Conservation (phyloP, 2,113 vertebrate genomes). For the Larimichthys crocea region DNA sequence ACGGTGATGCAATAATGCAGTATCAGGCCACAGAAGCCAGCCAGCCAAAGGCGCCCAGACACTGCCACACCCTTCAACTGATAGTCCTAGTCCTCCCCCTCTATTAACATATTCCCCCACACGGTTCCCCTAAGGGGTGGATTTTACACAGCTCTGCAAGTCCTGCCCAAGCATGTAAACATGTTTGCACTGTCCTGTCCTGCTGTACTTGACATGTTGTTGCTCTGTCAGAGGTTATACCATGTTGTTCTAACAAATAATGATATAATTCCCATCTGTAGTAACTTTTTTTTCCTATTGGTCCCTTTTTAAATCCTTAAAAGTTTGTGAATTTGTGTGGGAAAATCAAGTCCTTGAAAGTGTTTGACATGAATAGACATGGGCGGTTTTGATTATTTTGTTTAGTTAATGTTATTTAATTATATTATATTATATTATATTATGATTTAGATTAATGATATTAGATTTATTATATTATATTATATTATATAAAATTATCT, state of each 20-base stretch:
- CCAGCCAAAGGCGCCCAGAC: conserved; percentile 40
- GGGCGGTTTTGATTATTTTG: no score
- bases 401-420: no score
- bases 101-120: not conserved
- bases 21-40: conserved; percentile 60
- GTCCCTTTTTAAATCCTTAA: no score
- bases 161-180: conserved; percentile 5
- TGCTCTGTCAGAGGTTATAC: not conserved
- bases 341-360: no score
- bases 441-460: no score
- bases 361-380: no score
- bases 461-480: no score
- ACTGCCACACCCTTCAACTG: conserved; percentile 42
- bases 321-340: no score
- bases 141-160: not conserved
- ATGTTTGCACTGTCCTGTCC: not conserved
- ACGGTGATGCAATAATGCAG: conserved; percentile 58
- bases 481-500: no score
- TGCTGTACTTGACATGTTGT: not conserved
- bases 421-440: no score
- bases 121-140: conserved; percentile 22
- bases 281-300: not conserved
- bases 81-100: conserved; percentile 35
- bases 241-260: not conserved
- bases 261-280: not conserved